Evolutionary conservation across 2,888 invertebrate genomes (phyloP).

Genomic region (Diogma glabrata): DNA sequence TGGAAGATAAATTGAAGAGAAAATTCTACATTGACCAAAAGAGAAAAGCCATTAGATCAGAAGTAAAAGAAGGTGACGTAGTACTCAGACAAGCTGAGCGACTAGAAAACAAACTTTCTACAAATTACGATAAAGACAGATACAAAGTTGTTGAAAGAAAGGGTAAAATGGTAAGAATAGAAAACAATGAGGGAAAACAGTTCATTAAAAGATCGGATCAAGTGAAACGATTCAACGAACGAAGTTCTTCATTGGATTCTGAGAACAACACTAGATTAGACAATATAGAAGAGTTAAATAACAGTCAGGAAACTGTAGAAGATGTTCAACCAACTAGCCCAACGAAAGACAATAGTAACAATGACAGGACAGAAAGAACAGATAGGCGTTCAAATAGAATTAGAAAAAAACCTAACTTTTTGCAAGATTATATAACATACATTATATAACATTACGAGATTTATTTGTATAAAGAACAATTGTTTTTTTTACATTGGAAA

Average conservation of each 20-base stretch:
- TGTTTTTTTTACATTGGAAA: too few relatives aligned
- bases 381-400: too few relatives aligned
- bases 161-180: background rate
- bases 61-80: background rate
- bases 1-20: background rate
- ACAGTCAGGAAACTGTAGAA: background rate
- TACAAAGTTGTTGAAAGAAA: background rate
- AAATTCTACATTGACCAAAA: slow-evolving; percentile 1
- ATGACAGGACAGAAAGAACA: too few relatives aligned
- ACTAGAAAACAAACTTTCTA: background rate
- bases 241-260: background rate
- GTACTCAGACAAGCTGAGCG: background rate
- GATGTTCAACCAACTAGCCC: background rate
- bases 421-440: too few relatives aligned
- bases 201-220: background rate
- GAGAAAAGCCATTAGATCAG: background rate
- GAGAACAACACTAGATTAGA: background rate
- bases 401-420: too few relatives aligned
- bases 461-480: too few relatives aligned
- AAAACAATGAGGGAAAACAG: background rate
- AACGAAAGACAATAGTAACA: background rate
- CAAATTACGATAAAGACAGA: background rate
- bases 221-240: background rate
- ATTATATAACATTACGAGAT: too few relatives aligned
- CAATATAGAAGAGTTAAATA: background rate